Conservation (phyloP, 1,140 invertebrate genomes). For the Drosophila willistoni region DNA sequence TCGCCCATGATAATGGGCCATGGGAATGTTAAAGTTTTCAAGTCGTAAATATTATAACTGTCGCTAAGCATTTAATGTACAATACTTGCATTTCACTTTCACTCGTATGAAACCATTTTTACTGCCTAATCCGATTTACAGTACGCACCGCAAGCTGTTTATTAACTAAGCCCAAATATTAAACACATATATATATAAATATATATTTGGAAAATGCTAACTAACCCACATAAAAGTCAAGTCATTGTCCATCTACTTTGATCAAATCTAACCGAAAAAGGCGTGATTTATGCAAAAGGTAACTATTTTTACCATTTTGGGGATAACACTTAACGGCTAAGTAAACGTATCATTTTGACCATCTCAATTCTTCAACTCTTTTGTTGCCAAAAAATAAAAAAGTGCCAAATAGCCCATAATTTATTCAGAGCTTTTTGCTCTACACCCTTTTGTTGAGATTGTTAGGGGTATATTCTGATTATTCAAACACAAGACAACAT, state of each 20-base stretch:
- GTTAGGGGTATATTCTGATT: no score
- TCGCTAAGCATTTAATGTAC: constrained; percentile 39
- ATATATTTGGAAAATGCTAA: background rate
- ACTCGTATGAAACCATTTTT: constrained; percentile 46
- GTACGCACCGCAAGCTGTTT: constrained; percentile 37
- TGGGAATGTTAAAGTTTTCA: constrained; percentile 28
- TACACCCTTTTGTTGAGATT: background rate
- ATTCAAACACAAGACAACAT: no score
- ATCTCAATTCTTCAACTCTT: background rate
- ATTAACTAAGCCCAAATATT: constrained; percentile 37
- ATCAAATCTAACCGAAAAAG: background rate
- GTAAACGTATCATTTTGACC: constrained; percentile 3
- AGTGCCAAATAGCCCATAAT: background rate
- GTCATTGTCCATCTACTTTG: background rate
- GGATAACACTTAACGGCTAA: constrained; percentile 8
- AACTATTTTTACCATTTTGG: constrained; percentile 1
- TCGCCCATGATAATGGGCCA: constrained; percentile 33
- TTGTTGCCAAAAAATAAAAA: background rate
- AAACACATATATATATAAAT: background rate
- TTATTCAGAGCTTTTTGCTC: background rate
- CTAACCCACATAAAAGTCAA: background rate
- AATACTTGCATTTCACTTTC: constrained; percentile 63
- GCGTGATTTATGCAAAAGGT: constrained; percentile 16
- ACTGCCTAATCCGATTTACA: constrained; percentile 22
- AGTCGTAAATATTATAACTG: constrained; percentile 54